A percentile compares a stretch with the other conserved stretches of the same genome.
phyloP scores from a whole-genome alignment of 2,113 vertebrate genomes.

The Smithornis capensis region DNA sequence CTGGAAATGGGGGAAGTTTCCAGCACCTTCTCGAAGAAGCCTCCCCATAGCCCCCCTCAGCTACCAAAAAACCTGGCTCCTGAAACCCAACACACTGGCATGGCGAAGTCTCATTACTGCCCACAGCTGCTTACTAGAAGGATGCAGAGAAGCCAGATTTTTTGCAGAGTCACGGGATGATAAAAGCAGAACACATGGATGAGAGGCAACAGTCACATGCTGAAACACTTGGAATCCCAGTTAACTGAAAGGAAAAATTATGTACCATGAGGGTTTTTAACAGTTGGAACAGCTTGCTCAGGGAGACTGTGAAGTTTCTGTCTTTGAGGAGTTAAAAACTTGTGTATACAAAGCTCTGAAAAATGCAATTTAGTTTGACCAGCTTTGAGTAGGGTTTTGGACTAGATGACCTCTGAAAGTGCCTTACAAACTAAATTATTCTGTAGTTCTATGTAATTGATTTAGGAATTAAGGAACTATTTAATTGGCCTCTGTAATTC shows the following conservation, averaged over 20 bases:
- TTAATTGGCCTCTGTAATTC: neutral
- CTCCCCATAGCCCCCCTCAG: too few relatives aligned
- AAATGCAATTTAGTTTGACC: neutral
- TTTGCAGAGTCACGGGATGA: fast-evolving
- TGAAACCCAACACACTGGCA: too few relatives aligned
- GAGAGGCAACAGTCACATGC: neutral
- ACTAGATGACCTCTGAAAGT: neutral
- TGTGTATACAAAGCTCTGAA: neutral
- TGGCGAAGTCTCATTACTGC: neutral
- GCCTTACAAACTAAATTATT: neutral
- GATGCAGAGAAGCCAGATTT: neutral
- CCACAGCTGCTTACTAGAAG: neutral
- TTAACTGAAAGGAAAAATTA: neutral
- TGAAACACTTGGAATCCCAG: neutral
- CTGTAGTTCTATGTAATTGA: neutral
- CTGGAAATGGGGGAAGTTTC: too few relatives aligned
- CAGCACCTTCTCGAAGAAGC: too few relatives aligned
- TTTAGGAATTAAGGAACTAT: neutral
- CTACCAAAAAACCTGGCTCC: too few relatives aligned
- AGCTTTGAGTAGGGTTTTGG: neutral
- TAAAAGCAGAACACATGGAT: neutral
- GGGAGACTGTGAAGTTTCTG: neutral
- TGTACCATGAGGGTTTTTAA: neutral
- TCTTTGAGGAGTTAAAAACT: neutral
- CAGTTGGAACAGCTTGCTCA: neutral